Conservation (phyloP, 2,797 vertebrate species). For the Tenualosa ilisha region DNA sequence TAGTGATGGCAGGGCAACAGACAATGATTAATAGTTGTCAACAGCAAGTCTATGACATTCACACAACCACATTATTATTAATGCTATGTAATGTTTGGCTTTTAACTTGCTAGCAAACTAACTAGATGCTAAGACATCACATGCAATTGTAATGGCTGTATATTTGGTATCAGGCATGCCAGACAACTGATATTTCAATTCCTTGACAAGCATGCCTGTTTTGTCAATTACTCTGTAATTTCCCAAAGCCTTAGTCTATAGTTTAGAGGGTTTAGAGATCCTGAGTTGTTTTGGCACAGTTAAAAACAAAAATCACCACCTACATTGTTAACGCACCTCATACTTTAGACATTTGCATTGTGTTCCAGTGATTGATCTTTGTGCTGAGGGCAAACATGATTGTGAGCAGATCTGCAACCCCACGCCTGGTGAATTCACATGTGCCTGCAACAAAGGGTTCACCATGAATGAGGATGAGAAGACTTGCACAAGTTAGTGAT, state of each 20-base stretch:
- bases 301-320: too few relatives aligned
- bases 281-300: too few relatives aligned
- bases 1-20: conserved; percentile 46
- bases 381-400: conserved; percentile 71
- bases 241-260: neutral
- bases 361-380: conserved; percentile 73
- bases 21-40: neutral
- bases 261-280: too few relatives aligned
- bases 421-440: conserved; percentile 71
- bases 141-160: conserved; percentile 1
- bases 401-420: conserved; percentile 82
- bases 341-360: neutral
- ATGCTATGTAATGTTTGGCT: too few relatives aligned
- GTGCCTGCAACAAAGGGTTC: conserved; percentile 77
- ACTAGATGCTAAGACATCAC: neutral
- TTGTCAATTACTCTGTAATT: neutral
- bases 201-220: neutral
- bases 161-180: conserved; percentile 45
- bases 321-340: neutral
- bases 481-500: conserved; percentile 75
- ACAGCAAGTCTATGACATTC: neutral
- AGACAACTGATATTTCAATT: neutral
- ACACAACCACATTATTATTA: too few relatives aligned
- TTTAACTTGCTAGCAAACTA: too few relatives aligned
- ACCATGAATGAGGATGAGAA: conserved; percentile 75